Evolutionary conservation across 2,113 vertebrate genomes (phyloP).

Genomic region (Gymnarchus niloticus): DNA sequence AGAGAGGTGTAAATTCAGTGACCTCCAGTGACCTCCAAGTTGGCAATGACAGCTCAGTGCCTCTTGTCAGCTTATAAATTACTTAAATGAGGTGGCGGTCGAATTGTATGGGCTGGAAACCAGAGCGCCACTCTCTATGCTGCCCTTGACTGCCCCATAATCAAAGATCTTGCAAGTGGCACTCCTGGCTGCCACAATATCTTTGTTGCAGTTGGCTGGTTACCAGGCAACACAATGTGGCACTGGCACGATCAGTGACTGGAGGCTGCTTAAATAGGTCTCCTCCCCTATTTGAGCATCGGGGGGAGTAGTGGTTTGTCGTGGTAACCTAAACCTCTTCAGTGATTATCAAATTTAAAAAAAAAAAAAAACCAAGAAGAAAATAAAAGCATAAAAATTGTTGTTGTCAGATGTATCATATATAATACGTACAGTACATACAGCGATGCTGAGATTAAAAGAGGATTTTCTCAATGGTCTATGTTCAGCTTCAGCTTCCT

Average conservation of each 20-base stretch:
- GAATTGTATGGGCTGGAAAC: not conserved
- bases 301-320: not conserved
- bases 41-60: not conserved
- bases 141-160: conserved; percentile 13
- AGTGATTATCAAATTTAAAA: too few species aligned
- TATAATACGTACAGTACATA: not conserved
- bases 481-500: not conserved
- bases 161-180: conserved; percentile 8
- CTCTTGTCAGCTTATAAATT: not conserved
- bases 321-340: not conserved
- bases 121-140: not conserved
- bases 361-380: not conserved
- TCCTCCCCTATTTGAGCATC: not conserved
- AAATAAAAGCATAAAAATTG: not conserved
- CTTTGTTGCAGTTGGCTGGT: not conserved
- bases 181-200: not conserved
- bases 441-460: not conserved
- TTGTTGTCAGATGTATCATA: not conserved
- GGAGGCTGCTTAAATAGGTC: not conserved
- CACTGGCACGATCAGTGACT: not conserved
- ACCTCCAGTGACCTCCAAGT: too few species aligned
- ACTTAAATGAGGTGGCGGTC: not conserved
- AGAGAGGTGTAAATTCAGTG: not conserved
- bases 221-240: not conserved
- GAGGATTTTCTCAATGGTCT: not conserved